Conservation (phyloP, 2,797 vertebrate genomes). For the Carapus acus region DNA sequence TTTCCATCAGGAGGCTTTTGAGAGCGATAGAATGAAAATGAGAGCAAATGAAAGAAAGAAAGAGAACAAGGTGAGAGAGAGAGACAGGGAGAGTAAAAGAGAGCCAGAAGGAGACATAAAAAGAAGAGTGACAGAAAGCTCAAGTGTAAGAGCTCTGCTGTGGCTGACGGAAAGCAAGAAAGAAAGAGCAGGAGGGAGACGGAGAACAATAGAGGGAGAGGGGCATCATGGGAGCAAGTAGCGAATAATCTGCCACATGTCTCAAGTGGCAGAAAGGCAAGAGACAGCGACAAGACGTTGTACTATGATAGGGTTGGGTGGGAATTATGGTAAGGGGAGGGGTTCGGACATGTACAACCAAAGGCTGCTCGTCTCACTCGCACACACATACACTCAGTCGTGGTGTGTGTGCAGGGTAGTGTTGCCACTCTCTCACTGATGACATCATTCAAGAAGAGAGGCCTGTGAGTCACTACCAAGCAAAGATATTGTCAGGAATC, state of each 20-base stretch:
- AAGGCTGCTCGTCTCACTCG: too few species aligned
- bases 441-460: slow-evolving; percentile 52
- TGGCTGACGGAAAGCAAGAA: too few species aligned
- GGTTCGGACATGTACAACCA: slow-evolving; percentile 48
- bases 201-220: too few species aligned
- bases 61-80: slow-evolving; percentile 24
- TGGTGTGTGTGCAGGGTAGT: too few species aligned
- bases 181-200: slow-evolving; percentile 1
- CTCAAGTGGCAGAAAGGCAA: slow-evolving; percentile 61
- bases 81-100: slow-evolving; percentile 12
- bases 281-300: slow-evolving; percentile 67
- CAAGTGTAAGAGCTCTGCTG: too few species aligned
- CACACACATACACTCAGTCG: too few species aligned
- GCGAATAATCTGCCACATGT: slow-evolving; percentile 62
- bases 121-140: too few species aligned
- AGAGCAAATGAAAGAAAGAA: slow-evolving; percentile 30
- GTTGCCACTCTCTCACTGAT: slow-evolving; percentile 46
- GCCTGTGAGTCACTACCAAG: too few species aligned
- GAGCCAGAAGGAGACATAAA: too few species aligned
- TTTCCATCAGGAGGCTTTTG: slow-evolving; percentile 55
- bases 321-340: not conserved
- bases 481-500: slow-evolving; percentile 47
- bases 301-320: slow-evolving; percentile 56
- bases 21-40: slow-evolving; percentile 18
- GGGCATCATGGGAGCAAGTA: slow-evolving; percentile 40